Evolutionary conservation across 2,888 invertebrate genomes (phyloP).

Genomic region (Drosophila pegasa): DNA sequence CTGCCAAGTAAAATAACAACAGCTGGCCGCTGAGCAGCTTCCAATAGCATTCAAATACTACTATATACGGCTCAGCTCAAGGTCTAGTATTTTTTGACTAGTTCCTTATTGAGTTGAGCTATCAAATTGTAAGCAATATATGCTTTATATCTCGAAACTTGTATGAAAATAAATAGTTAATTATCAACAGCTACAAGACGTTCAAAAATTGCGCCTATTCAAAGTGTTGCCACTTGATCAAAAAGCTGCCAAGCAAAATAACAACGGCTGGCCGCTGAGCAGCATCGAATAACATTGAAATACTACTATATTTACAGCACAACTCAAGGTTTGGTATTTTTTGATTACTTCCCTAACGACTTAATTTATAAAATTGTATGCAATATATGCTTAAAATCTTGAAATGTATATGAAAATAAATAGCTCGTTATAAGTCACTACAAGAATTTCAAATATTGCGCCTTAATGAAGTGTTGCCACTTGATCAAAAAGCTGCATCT

Average conservation of each 20-base stretch:
- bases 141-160: background rate
- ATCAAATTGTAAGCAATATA: conserved; percentile 1
- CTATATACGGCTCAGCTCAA: background rate
- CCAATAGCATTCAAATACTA: conserved; percentile 11
- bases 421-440: background rate
- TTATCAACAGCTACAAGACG: background rate
- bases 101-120: background rate
- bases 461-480: conserved; percentile 19
- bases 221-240: conserved; percentile 20
- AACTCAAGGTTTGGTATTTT: background rate
- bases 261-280: conserved; percentile 54
- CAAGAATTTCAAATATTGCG: background rate
- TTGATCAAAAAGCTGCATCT: background rate
- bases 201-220: background rate
- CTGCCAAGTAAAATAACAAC: conserved; percentile 50
- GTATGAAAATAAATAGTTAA: conserved; percentile 1
- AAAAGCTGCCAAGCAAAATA: conserved; percentile 33
- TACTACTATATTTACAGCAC: background rate
- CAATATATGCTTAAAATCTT: background rate
- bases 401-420: conserved; percentile 1
- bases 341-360: background rate
- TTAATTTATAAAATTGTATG: background rate
- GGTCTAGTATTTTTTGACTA: background rate
- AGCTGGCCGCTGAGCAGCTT: conserved; percentile 46
- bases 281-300: conserved; percentile 12